Evolutionary conservation across 2,113 vertebrate species (phyloP).

Genomic region (Zapornia atra): DNA sequence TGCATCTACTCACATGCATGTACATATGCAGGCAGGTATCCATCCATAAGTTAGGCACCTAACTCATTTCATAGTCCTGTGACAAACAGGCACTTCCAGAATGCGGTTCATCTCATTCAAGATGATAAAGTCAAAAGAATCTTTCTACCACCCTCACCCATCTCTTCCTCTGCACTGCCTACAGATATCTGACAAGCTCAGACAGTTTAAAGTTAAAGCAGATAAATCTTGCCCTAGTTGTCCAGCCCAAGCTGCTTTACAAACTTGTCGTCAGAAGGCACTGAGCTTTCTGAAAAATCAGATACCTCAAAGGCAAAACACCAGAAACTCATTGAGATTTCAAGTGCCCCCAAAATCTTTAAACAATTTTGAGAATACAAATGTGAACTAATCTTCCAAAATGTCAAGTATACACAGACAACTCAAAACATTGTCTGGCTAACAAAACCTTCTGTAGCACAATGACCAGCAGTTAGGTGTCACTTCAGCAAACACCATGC

Average conservation of each 20-base stretch:
- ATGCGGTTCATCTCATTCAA: neutral
- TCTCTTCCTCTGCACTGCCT: neutral
- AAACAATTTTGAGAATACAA: neutral
- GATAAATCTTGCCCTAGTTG: neutral
- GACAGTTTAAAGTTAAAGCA: neutral
- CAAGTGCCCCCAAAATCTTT: neutral
- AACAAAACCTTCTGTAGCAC: neutral
- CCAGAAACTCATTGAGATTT: neutral
- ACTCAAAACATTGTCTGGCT: neutral
- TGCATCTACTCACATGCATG: neutral
- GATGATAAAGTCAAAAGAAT: neutral
- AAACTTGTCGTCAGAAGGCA: neutral
- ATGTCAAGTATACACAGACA: neutral
- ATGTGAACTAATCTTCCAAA: neutral
- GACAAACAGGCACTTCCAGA: neutral
- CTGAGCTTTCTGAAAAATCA: neutral
- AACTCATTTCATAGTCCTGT: neutral
- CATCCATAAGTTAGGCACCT: neutral
- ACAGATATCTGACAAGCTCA: neutral
- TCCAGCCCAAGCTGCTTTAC: neutral
- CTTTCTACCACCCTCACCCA: neutral
- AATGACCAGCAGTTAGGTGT: neutral
- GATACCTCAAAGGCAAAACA: neutral
- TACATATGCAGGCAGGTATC: rapidly evolving
- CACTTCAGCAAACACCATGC: neutral